Evolutionary conservation across 2,113 vertebrate genomes (phyloP), one percentile per base, ranked within the genome.

Genomic region (Chauna torquata): DNA sequence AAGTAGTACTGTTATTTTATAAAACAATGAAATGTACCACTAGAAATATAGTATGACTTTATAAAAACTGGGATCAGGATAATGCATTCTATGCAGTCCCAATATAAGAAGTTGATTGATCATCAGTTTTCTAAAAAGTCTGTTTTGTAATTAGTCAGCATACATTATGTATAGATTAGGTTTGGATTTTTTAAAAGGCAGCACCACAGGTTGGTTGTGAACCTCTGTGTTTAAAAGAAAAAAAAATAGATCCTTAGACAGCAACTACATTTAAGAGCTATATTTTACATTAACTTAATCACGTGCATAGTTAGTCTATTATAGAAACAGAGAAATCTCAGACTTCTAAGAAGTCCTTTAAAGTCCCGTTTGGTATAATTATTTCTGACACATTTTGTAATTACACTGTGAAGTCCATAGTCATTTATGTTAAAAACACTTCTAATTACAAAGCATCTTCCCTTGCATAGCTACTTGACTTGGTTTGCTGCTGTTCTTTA

Each of bases 361-460:
- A 85, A 96, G 74, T 85, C 42, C 58, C 87, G 11, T 50, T 80
- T 38, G n/a, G 69, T 93, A 68, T 76, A 94, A 91, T 66, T 90
- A 94, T 75, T 96, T 90, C 88, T 94, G 81, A 89, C n/a, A n/a
- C 81, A 86, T 83, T 91, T 49, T 89, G 25, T 65, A 92, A 94
- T 88, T 93, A 55, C 15, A 34, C 61, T 4, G 7, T 68, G 42
- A 79, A 82, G 57, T 78, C 54, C 69, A 77, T 82, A 61, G 87
- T 61, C 24, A 65, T 66, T 82, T 34, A 61, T 80, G 24, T 80
- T 85, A 79, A 81, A 95, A 92, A 28, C 50, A 78, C 25, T 94
- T 92, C 11, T 97, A 97, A 95, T 94, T 97, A 86, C 49, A 82
- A 84, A 95, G 27, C 23, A 12, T 58, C 32, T 95, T 95, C 20